A percentile compares a stretch with the other conserved stretches of the same genome.
phyloP scores from a whole-genome alignment of 2,113 vertebrate genomes.

The Ceyx margarethae region DNA sequence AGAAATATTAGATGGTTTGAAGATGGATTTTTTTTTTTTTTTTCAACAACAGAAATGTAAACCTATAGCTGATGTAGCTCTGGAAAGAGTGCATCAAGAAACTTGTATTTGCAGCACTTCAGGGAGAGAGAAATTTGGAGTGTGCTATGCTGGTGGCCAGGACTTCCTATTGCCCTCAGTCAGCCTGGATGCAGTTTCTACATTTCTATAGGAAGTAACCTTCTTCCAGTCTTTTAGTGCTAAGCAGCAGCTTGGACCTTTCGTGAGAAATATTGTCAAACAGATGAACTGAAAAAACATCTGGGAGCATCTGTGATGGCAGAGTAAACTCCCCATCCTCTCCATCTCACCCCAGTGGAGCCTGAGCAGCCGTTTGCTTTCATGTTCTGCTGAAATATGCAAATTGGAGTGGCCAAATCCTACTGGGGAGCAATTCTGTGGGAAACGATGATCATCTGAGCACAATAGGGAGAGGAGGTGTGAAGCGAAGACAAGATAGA shows the following conservation, averaged over 20 bases:
- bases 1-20: background rate
- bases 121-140: background rate
- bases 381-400: background rate
- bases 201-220: background rate
- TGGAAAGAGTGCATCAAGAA: background rate
- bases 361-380: background rate
- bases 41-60: background rate
- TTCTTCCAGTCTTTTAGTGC: background rate
- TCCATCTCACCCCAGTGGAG: background rate
- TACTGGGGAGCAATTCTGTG: background rate
- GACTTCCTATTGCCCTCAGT: background rate
- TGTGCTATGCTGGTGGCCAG: accelerated
- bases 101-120: background rate
- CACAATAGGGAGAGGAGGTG: background rate
- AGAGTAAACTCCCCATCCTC: background rate
- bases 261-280: background rate
- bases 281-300: background rate
- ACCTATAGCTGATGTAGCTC: background rate
- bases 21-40: background rate
- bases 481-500: background rate
- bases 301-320: background rate
- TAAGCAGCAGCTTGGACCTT: background rate
- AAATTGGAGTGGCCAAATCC: background rate
- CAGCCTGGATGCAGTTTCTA: background rate
- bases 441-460: background rate